Evolutionary conservation across 2,888 invertebrate genomes (phyloP), one percentile per base, ranked within the genome.

Genomic region (Platycnemis pennipes): DNA sequence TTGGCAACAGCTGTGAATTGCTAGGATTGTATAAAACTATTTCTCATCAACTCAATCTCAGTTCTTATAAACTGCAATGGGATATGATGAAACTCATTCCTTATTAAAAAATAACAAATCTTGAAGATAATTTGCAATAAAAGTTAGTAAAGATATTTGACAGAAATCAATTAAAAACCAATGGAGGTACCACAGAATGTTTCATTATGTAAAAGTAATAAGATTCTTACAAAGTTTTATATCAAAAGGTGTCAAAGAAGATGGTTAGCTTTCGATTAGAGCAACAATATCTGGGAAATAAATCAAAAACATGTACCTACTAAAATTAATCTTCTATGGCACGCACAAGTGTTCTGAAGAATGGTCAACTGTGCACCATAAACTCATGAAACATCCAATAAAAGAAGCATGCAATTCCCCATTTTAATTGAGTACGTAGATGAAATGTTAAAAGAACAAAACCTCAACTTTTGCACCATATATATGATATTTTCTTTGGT

Each of bases 1-100:
- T 91, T 4, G 22, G 91, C 63, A 69, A 44, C 26, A 42, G n/a
- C 91, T 37, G 11, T 7, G 42, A 63, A 63, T 63, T 63, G 44
- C 63, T 42, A 63, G 11, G n/a, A 63, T 45, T 91, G 44, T 63
- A 91, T 42, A n/a, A 42, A 56, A 37, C 63, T 91, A 42, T 45
- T 19, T n/a, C n/a, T 16, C 44, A n/a, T 56, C 91, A 91, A 42
- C 91, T n/a, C 56, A 91, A 53, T 53, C 91, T 42, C 16, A 91
- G 63, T 63, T 69, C 19, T 13, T 26, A 37, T 37, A n/a, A 44
- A 91, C 22, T 91, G 63, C 56, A 53, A 77, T 91, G 37, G n/a
- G 44, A 91, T 69, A 42, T 91, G 44, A 19, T 45, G 44, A 91
- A 91, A 56, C 44, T 91, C 91, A 63, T 63, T 37, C 31, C 13